Evolutionary conservation across 2,113 vertebrate genomes (phyloP), one percentile per base, ranked within the genome.

Genomic region (Ptilorrhoa leucosticta): DNA sequence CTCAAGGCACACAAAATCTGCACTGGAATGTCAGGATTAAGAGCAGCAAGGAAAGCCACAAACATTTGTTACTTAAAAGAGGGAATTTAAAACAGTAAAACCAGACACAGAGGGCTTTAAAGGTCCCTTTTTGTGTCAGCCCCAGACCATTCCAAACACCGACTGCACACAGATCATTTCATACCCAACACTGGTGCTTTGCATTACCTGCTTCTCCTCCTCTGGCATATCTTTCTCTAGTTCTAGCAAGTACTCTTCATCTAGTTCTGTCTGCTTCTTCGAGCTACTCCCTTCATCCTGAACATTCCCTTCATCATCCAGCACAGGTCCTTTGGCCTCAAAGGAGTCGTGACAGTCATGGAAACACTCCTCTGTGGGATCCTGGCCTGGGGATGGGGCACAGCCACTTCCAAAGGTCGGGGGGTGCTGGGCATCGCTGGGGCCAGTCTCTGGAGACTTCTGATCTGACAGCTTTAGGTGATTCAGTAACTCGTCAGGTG

Each of bases 171-270:
- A 4, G 11, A 31, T 10, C 42, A n/a, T 9, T 22, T 16, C n/a
- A 44, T 1, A 50, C 4, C 72, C 65, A 84, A 6, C 48, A 24
- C 18, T 13, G 42, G 5, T 56, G 61, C 39, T 78, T 21, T 24
- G 54, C 47, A 31, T 96, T 98, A 98, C 98, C 98, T 98, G 97
- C 61, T 98, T 98, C 94, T 98, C 98, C 81, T 98, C 98, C n/a
- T 98, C 97, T 37, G 98, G 96, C 97, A 98, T 94, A 44, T 98
- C 87, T 87, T 98, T 98, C 89, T 98, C 98, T 77, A 98, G 92
- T 70, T 98, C 98, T 86, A 97, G 58, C 61, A 98, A 95, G 57
- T 98, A 97, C 53, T 98, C 98, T 96, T 98, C 98, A 54, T 98
- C 98, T 58, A 97, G 66, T 23, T 98, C 98, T 86, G 90, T 87